These are phyloP conservation scores for Acronicta aceris DNA, from an alignment of 2,888 invertebrate genomes.

Conservation along the genomic window DNA sequence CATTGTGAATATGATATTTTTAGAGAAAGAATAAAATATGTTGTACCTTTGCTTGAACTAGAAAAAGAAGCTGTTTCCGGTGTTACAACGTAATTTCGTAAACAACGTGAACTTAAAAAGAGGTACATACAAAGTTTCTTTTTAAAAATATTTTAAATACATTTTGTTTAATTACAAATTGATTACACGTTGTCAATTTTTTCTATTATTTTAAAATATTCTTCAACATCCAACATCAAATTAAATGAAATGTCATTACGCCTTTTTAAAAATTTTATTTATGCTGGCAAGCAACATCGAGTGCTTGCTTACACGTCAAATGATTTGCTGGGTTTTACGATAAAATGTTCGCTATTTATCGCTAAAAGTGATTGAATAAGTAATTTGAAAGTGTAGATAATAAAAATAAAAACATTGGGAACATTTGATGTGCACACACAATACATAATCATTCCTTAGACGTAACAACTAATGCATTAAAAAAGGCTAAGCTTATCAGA, in stretches of 20 bases:
- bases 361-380: constrained; percentile 58
- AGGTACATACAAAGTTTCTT: too few relatives aligned
- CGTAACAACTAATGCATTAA: constrained; percentile 79
- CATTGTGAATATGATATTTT: too few relatives aligned
- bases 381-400: constrained; percentile 58
- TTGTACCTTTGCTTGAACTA: too few relatives aligned
- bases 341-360: constrained; percentile 74
- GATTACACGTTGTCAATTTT: too few relatives aligned
- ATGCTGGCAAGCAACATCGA: constrained; percentile 61
- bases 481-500: constrained; percentile 77
- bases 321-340: constrained; percentile 63
- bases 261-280: constrained; percentile 36
- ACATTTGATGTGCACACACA: constrained; percentile 62
- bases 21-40: too few relatives aligned
- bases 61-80: too few relatives aligned
- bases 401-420: constrained; percentile 51
- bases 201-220: too few relatives aligned
- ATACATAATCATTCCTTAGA: constrained; percentile 71
- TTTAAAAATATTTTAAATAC: too few relatives aligned
- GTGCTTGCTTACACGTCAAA: constrained; percentile 81
- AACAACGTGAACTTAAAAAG: too few relatives aligned
- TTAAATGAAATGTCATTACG: constrained; percentile 16
- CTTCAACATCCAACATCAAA: background rate
- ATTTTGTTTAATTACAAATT: too few relatives aligned
- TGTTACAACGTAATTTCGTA: too few relatives aligned